Percentiles rank a stretch among this genome's conserved stretches.
phyloP scores from a whole-genome alignment of 2,888 invertebrate species.

The Cepaea hortensis region DNA sequence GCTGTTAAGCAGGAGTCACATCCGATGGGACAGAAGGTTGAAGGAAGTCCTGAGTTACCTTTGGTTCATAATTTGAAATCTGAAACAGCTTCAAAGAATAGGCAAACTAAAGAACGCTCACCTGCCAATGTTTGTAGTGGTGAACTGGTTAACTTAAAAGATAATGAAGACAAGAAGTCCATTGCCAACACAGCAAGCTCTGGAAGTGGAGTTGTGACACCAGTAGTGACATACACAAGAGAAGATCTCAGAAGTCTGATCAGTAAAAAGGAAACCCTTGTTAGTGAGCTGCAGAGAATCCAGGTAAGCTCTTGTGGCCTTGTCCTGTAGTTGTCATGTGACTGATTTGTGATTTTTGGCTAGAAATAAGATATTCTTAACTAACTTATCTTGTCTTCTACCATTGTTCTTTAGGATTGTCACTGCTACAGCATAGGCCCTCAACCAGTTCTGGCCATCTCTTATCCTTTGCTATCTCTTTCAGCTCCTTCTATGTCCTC shows the following conservation, averaged over 20 bases:
- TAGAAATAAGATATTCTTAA: too few species aligned
- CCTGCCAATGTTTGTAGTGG: background rate
- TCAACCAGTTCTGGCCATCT: too few species aligned
- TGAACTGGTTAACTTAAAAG: background rate
- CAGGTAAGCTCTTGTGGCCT: background rate
- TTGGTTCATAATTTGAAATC: background rate
- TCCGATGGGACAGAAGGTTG: background rate
- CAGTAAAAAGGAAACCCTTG: background rate
- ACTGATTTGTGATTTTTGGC: too few species aligned
- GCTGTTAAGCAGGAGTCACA: background rate
- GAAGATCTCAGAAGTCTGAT: background rate
- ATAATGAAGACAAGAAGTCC: background rate
- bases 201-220: background rate
- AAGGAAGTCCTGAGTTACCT: background rate
- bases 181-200: background rate
- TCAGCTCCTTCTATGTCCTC: too few species aligned
- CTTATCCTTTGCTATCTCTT: too few species aligned
- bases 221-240: background rate
- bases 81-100: background rate
- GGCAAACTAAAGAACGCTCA: background rate
- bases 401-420: too few species aligned
- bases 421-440: too few species aligned
- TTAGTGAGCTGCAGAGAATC: constrained; percentile 27
- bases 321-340: too few species aligned
- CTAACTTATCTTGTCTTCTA: too few species aligned